Evolutionary conservation across 2,113 vertebrate genomes (phyloP), one percentile per base, ranked within the genome.

Genomic region (Gallinago media): DNA sequence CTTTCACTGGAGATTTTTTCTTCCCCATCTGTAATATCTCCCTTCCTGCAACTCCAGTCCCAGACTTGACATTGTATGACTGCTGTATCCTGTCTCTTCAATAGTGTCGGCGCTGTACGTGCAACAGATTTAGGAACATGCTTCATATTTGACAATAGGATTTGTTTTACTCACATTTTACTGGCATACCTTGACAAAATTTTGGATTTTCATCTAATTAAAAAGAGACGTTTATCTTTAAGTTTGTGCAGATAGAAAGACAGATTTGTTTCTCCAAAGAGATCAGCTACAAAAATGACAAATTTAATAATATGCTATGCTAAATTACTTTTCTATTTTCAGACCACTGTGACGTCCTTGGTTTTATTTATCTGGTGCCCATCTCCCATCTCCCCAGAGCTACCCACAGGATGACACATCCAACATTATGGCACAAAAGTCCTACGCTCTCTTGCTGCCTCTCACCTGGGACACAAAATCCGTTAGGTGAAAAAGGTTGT

Each of bases 1-100:
- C 46, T 96, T 88, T 49, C 88, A 72, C 68, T 59, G 21, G 49
- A 95, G 63, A 87, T 42, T 63, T 96, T 93, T 90, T 75, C 47
- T 85, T 73, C 66, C 12, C 17, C 54, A 67, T 40, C 68, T 84
- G 62, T 90, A 92, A 86, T 40, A 49, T 50, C 26, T 8, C 19
- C 9, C 12, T 52, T 92, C 66, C 85, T 85, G 44, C 47, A 75
- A n/a, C 19, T 80, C 31, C 50, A 65, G 46, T 71, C 36, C 18
- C 40, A 38, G 54, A 6, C 36, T 20, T 88, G 27, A 59, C 49
- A n/a, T 55, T 2, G 1, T 18, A 27, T 42, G 34, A 16, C 26
- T 32, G 61, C 11, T 77, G 40, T 40, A 38, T 36, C n/a, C 46
- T 46, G 8, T 40, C 19, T 44, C 1, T 32, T 71, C 18, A 14